Percentiles rank a stretch among this genome's conserved stretches.
Conservation (phyloP, 2,797 vertebrate species). For the Mionectes olivaceus region DNA sequence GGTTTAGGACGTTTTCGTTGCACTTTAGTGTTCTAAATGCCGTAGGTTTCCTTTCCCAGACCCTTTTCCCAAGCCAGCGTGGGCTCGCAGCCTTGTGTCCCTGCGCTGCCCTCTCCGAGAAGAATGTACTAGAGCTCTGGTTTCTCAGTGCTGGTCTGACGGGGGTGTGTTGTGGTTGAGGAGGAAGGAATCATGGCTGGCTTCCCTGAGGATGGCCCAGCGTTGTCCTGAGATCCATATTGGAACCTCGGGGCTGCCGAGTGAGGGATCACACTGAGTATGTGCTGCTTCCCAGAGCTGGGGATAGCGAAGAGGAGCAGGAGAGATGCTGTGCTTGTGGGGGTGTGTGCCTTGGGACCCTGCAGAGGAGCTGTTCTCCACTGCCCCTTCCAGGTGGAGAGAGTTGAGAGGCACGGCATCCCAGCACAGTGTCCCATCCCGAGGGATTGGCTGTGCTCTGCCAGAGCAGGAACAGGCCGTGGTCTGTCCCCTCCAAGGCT, state of each 20-base stretch:
- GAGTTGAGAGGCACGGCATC: neutral
- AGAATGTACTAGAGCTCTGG: constrained; percentile 49
- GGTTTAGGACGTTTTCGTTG: constrained; percentile 62
- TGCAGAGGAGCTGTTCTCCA: neutral
- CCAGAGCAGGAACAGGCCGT: neutral
- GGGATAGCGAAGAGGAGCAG: neutral
- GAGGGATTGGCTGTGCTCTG: neutral
- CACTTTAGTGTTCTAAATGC: constrained; percentile 75
- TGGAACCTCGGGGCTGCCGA: neutral
- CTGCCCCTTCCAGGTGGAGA: neutral
- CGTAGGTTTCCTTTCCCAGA: constrained; percentile 18
- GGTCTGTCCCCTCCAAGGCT: neutral
- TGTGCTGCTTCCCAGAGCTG: constrained; percentile 49
- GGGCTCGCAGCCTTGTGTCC: constrained; percentile 7
- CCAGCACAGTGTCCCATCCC: neutral
- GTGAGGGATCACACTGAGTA: neutral
- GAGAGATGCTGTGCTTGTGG: neutral
- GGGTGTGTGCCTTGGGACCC: neutral
- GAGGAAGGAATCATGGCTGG: neutral
- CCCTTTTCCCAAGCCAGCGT: neutral
- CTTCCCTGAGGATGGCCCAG: neutral
- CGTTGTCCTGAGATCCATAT: neutral
- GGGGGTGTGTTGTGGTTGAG: neutral
- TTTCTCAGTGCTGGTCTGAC: constrained; percentile 19
- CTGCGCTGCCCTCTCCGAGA: constrained; percentile 11